A percentile compares a stretch with the other conserved stretches of the same genome.
These are phyloP conservation scores for Lithophane socia DNA, from an alignment of 2,888 invertebrate species.

Conservation along the genomic window DNA sequence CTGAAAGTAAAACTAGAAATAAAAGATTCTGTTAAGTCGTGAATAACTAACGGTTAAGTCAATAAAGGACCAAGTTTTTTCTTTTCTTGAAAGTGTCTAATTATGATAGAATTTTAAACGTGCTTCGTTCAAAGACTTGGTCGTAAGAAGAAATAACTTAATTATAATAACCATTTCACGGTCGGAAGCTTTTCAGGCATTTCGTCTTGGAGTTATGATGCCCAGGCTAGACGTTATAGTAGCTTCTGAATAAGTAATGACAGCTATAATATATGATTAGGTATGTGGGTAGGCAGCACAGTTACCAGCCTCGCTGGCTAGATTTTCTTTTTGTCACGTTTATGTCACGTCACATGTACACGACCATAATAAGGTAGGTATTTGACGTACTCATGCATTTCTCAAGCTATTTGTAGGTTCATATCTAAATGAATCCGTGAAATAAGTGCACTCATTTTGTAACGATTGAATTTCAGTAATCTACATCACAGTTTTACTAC, in stretches of 20 bases:
- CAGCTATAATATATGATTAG: not conserved
- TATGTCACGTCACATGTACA: no score
- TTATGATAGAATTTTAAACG: constrained; percentile 40
- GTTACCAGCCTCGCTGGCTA: no score
- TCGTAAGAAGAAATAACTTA: constrained; percentile 25
- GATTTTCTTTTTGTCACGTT: not conserved
- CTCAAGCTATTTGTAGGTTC: not conserved
- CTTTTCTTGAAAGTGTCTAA: constrained; percentile 9
- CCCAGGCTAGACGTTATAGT: not conserved
- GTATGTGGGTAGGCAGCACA: not conserved
- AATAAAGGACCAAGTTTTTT: constrained; percentile 1
- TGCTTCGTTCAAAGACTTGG: constrained; percentile 10
- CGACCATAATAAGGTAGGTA: not conserved
- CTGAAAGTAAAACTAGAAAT: constrained; percentile 3
- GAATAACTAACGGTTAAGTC: not conserved
- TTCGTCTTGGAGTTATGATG: constrained; percentile 20
- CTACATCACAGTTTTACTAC: not conserved
- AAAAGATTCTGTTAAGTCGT: constrained; percentile 2
- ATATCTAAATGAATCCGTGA: not conserved
- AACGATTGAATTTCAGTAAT: not conserved
- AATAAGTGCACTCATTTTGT: not conserved
- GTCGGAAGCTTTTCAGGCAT: constrained; percentile 11
- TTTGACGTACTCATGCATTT: not conserved
- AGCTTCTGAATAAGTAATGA: constrained; percentile 17
- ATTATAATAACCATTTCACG: constrained; percentile 37